Evolutionary conservation across 2,888 invertebrate species (phyloP).

Genomic region (Sympetrum striolatum): DNA sequence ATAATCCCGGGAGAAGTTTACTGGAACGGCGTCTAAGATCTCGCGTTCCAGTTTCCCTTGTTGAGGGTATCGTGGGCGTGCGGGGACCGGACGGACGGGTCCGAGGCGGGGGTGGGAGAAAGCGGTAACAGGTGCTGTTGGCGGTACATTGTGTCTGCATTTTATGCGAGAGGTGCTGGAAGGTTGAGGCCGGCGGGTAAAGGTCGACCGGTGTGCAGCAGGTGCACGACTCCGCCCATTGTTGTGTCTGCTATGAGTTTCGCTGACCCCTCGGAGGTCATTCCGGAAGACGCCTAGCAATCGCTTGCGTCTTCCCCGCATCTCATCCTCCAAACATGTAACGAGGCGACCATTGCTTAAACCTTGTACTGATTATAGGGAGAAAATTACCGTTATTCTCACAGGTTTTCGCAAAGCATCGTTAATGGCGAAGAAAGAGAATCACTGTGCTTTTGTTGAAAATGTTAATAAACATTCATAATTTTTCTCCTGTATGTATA

Average conservation of each 20-base stretch:
- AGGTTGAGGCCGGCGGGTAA: neutral
- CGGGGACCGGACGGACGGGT: neutral
- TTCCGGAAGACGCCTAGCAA: neutral
- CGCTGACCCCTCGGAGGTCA: neutral
- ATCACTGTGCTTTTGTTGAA: no score
- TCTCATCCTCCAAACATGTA: neutral
- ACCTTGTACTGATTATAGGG: no score
- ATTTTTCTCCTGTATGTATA: no score
- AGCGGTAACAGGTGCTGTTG: neutral
- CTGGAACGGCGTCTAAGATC: neutral
- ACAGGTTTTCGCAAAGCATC: no score
- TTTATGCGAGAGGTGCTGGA: neutral
- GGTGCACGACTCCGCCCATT: neutral
- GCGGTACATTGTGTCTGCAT: constrained; percentile 17
- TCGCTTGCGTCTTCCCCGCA: neutral
- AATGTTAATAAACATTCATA: no score
- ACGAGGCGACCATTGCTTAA: no score
- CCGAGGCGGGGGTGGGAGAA: neutral
- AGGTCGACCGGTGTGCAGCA: neutral
- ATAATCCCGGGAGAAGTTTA: neutral
- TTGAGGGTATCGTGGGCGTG: neutral
- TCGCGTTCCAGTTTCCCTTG: neutral
- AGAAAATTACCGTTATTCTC: no score
- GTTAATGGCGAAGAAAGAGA: no score
- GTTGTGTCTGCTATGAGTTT: neutral